A percentile compares a stretch with the other conserved stretches of the same genome.
Evolutionary conservation across 2,797 vertebrate species (phyloP).

Genomic region (Coregonus sp.): DNA sequence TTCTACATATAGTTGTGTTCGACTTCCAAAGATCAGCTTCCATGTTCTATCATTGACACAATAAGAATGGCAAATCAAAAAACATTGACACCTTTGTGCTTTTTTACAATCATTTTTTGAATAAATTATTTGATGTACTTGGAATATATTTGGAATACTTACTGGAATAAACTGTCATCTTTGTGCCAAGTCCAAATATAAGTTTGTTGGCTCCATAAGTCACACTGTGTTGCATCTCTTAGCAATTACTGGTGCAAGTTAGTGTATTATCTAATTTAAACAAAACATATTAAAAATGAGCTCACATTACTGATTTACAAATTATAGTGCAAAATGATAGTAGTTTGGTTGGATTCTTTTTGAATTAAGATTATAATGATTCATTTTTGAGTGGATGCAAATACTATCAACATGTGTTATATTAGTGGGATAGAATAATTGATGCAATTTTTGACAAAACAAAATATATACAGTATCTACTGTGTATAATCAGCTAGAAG

Average conservation of each 20-base stretch:
- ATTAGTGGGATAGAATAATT: background rate
- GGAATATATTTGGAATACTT: background rate
- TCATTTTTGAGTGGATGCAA: background rate
- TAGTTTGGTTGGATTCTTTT: background rate
- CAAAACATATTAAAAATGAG: background rate
- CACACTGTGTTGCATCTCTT: background rate
- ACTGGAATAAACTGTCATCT: conserved; percentile 7
- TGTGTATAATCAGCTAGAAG: background rate
- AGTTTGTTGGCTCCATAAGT: background rate
- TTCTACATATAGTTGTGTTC: conserved; percentile 7
- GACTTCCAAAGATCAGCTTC: conserved; percentile 15
- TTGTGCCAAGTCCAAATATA: conserved; percentile 9
- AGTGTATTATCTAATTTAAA: background rate
- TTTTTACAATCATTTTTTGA: no score
- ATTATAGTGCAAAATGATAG: background rate
- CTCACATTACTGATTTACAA: background rate
- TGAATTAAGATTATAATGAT: background rate
- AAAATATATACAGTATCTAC: background rate
- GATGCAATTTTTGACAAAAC: background rate
- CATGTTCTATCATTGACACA: conserved; percentile 20
- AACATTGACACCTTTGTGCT: background rate
- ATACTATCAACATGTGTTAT: background rate
- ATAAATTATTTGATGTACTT: background rate
- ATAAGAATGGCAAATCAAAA: background rate
- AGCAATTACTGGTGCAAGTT: background rate